phyloP scores from a whole-genome alignment of 1,140 invertebrate species.

The Lamellibrachia luymesi region DNA sequence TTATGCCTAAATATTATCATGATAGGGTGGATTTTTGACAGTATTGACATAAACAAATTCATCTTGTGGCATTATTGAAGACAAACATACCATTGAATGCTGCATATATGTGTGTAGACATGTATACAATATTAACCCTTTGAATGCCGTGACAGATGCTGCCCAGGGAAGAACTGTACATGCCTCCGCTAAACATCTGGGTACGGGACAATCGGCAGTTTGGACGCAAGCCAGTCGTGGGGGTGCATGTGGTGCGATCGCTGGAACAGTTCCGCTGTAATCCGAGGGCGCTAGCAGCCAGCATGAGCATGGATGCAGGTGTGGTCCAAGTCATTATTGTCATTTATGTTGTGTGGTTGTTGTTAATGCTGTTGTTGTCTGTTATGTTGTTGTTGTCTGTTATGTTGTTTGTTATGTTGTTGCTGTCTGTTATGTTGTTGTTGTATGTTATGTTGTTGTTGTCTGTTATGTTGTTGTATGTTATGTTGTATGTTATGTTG shows the following conservation, averaged over 20 bases:
- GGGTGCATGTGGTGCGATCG: slow-evolving; percentile 53
- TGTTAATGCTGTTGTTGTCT: not conserved
- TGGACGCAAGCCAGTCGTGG: slow-evolving; percentile 59
- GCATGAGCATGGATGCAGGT: not conserved
- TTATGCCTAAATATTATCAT: no score
- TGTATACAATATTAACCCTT: not conserved
- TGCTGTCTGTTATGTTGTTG: not conserved
- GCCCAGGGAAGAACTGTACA: slow-evolving; percentile 59
- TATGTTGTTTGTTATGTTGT: no score
- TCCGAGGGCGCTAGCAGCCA: slow-evolving; percentile 27
- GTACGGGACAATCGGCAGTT: slow-evolving; percentile 60
- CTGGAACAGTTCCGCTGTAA: slow-evolving; percentile 55
- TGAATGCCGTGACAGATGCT: slow-evolving; percentile 51
- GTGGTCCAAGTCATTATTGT: not conserved
- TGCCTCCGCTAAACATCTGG: slow-evolving; percentile 60
- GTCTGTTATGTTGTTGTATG: no score
- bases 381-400: not conserved
- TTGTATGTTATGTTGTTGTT: not conserved
- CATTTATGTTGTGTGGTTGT: not conserved
- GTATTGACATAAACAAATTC: no score
- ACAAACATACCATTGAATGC: not conserved
- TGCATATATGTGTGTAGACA: not conserved
- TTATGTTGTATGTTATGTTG: no score
- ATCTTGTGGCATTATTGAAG: not conserved
- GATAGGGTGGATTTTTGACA: no score